Conservation (phyloP, 2,797 vertebrate genomes). For the Enteromius fasciolatus region DNA sequence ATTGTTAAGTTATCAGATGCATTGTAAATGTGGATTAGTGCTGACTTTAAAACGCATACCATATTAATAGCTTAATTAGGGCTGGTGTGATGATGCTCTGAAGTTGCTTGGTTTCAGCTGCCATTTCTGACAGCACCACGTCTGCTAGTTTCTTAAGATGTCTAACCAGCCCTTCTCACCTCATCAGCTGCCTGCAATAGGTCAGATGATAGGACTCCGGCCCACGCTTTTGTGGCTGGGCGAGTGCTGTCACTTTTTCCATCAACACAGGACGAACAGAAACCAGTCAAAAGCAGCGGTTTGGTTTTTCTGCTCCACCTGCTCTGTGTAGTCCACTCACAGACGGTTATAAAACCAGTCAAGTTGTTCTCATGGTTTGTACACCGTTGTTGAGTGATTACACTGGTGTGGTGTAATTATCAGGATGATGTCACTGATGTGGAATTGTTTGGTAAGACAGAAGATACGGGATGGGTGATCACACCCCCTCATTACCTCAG, state of each 20-base stretch:
- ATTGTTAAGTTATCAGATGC: neutral
- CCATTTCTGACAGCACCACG: neutral
- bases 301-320: slow-evolving; percentile 10
- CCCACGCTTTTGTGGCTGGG: neutral
- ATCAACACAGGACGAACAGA: neutral
- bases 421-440: slow-evolving; percentile 43
- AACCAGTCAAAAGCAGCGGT: neutral
- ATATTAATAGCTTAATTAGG: neutral
- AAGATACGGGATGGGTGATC: slow-evolving; percentile 17
- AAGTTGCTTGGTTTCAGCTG: neutral
- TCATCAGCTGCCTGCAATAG: neutral
- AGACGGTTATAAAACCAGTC: neutral
- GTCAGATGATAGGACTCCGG: neutral
- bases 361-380: slow-evolving; percentile 12
- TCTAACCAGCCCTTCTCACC: neutral
- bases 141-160: neutral
- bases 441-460: slow-evolving; percentile 42
- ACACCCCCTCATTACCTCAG: slow-evolving; percentile 23
- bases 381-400: neutral
- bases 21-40: neutral
- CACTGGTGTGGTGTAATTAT: slow-evolving; percentile 19
- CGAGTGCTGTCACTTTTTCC: neutral
- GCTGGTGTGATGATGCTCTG: neutral
- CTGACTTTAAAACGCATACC: neutral
- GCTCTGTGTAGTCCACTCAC: neutral